These are phyloP conservation scores for Sweltsa coloradensis DNA, from an alignment of 1,140 invertebrate genomes.

Conservation along the genomic window DNA sequence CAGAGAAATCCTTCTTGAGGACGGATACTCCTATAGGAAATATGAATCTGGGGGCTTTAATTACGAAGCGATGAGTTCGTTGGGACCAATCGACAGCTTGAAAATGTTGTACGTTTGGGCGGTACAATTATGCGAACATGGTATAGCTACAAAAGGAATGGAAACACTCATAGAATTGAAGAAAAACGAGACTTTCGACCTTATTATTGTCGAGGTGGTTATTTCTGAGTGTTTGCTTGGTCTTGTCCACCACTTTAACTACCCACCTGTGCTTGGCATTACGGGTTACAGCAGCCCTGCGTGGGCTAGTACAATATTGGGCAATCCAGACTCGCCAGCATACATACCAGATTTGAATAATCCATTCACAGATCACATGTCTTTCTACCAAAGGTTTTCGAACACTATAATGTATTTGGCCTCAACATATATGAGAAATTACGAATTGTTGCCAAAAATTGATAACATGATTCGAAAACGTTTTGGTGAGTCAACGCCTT, in stretches of 20 bases:
- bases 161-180: background rate
- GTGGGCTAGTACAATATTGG: too few relatives aligned
- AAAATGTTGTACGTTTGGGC: background rate
- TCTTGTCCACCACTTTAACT: too few relatives aligned
- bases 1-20: constrained; percentile 9
- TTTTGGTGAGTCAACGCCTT: constrained; percentile 13
- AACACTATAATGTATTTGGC: constrained; percentile 19
- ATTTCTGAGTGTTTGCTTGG: too few relatives aligned
- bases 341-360: background rate
- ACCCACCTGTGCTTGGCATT: too few relatives aligned
- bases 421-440: background rate
- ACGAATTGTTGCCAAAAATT: background rate
- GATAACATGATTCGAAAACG: background rate
- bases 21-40: too few relatives aligned
- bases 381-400: constrained; percentile 30
- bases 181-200: too few relatives aligned
- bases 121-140: background rate
- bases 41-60: too few relatives aligned
- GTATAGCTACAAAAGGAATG: background rate
- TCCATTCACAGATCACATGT: constrained; percentile 34
- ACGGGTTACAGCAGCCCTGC: too few relatives aligned
- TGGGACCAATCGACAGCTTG: constrained; percentile 2
- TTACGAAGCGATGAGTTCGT: too few relatives aligned
- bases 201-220: too few relatives aligned
- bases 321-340: background rate